These are phyloP conservation scores for Drosophila merina DNA, from an alignment of 2,888 invertebrate genomes.

Conservation along the genomic window DNA sequence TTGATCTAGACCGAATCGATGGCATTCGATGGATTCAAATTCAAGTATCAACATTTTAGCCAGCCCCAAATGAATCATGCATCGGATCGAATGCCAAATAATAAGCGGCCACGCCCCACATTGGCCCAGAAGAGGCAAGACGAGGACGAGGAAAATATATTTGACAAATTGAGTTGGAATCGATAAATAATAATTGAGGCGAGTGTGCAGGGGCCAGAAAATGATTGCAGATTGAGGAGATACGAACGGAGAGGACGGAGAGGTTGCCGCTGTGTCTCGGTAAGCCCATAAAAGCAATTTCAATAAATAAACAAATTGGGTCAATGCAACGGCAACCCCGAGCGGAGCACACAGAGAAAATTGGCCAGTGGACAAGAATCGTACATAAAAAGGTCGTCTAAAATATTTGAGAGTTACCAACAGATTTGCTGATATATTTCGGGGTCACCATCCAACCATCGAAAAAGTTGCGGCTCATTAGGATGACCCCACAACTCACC, in stretches of 20 bases:
- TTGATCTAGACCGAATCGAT: constrained; percentile 25
- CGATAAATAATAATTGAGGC: constrained; percentile 70
- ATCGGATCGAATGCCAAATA: constrained; percentile 26
- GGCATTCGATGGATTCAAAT: constrained; percentile 5
- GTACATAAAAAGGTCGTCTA: constrained; percentile 3
- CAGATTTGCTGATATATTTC: constrained; percentile 7
- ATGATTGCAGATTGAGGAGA: constrained; percentile 37
- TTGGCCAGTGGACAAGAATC: constrained; percentile 9
- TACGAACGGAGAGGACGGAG: constrained; percentile 3
- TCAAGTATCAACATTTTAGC: constrained; percentile 15
- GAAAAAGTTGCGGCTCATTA: constrained; percentile 56
- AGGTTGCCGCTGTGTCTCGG: constrained; percentile 39
- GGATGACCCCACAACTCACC: constrained; percentile 25
- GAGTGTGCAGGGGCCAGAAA: constrained; percentile 33
- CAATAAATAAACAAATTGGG: constrained; percentile 75
- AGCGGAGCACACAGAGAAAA: constrained; percentile 12
- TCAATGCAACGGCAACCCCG: constrained; percentile 51
- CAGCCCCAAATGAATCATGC: constrained; percentile 28
- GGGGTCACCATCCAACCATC: constrained; percentile 5
- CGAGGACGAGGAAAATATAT: constrained; percentile 21
- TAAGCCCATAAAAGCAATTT: constrained; percentile 63
- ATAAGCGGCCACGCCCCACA: constrained; percentile 5
- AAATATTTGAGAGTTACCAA: constrained; percentile 27
- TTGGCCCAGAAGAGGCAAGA: neutral
- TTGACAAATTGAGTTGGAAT: constrained; percentile 69